These are phyloP conservation scores for Pachyrhynchus sulphureomaculatus DNA, from an alignment of 1,140 invertebrate genomes.

Conservation along the genomic window DNA sequence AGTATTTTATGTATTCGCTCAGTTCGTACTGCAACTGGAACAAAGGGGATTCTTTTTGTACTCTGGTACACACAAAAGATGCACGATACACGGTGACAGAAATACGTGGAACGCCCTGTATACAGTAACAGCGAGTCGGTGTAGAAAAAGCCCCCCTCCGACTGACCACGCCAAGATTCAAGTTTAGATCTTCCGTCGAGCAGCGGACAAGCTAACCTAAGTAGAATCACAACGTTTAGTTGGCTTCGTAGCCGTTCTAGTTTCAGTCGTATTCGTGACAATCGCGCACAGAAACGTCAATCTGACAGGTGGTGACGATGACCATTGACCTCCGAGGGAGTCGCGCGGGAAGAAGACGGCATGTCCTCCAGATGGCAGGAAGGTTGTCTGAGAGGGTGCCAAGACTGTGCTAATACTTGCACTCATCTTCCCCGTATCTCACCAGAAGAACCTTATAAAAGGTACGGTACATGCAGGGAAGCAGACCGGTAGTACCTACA, in stretches of 20 bases:
- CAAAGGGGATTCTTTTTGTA: too few species aligned
- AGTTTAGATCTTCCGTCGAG: conserved; percentile 24
- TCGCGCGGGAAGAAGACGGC: conserved; percentile 3
- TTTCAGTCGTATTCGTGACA: not conserved
- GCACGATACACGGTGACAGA: too few species aligned
- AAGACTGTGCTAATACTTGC: conserved; percentile 37
- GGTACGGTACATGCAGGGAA: conserved; percentile 29
- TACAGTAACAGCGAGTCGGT: conserved; percentile 3
- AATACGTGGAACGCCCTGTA: conserved; percentile 13
- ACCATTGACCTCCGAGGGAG: conserved; percentile 29
- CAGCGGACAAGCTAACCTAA: conserved; percentile 9
- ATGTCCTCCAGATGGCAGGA: conserved; percentile 39
- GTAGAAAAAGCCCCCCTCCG: conserved; percentile 13
- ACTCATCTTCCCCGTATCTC: conserved; percentile 22
- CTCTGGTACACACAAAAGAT: too few species aligned
- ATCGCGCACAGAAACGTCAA: not conserved
- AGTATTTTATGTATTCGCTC: too few species aligned
- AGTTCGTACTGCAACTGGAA: too few species aligned
- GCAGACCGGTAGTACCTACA: not conserved
- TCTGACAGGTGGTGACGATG: conserved; percentile 31
- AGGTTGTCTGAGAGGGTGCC: conserved; percentile 38
- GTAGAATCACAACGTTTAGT: not conserved
- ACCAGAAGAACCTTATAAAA: conserved; percentile 35
- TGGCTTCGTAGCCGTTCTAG: conserved; percentile 16
- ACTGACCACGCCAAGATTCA: conserved; percentile 31